phyloP scores from a whole-genome alignment of 2,113 vertebrate genomes.

The Gobio gobio region DNA sequence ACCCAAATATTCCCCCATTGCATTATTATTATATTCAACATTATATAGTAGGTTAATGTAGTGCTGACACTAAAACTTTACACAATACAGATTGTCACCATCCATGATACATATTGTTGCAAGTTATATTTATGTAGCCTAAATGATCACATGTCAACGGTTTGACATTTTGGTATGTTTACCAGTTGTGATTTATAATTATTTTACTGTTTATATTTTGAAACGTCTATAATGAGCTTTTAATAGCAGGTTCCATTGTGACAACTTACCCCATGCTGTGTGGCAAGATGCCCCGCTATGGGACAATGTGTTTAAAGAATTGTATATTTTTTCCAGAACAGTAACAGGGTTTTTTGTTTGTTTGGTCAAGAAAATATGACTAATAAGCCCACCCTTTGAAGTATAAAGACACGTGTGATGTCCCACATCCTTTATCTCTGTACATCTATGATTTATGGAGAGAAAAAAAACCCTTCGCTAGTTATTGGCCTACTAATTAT shows the following conservation, averaged over 20 bases:
- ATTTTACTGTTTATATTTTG: not conserved
- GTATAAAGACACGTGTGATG: not conserved
- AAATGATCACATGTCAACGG: too few species aligned
- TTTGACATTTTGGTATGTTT: too few species aligned
- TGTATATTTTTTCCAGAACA: not conserved
- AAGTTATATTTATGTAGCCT: too few species aligned
- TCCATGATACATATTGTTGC: too few species aligned
- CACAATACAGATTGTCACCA: too few species aligned
- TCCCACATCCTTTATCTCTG: not conserved
- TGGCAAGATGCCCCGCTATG: not conserved
- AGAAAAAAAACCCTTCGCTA: not conserved
- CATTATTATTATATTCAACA: too few species aligned
- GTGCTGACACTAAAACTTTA: too few species aligned
- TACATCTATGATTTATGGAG: not conserved
- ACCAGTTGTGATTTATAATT: not conserved
- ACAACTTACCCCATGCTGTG: conserved; percentile 7
- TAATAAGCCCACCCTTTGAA: not conserved
- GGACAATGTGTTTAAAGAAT: not conserved
- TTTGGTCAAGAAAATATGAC: too few species aligned
- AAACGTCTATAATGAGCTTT: not conserved
- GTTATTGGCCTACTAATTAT: not conserved
- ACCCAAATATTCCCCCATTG: too few species aligned
- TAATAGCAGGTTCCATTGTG: not conserved
- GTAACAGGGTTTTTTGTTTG: too few species aligned
- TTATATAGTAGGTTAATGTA: too few species aligned